Percentiles rank a stretch among this genome's conserved stretches.
phyloP scores from a whole-genome alignment of 2,113 vertebrate genomes.

The Nibea coibor region DNA sequence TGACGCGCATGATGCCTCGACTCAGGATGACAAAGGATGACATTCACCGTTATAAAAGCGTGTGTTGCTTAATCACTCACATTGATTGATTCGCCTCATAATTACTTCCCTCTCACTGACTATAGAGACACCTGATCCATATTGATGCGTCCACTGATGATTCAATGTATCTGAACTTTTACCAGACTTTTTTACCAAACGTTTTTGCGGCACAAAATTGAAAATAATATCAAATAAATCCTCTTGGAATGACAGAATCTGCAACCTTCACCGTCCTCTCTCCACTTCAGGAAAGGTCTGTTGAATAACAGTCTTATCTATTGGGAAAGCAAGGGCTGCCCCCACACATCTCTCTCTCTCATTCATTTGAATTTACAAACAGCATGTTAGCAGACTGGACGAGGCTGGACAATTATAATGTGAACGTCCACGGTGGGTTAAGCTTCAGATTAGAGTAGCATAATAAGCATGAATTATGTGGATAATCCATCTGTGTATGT shows the following conservation, averaged over 20 bases:
- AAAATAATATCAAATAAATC: neutral
- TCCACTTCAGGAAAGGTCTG: neutral
- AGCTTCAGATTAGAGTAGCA: neutral
- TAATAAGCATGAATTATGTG: neutral
- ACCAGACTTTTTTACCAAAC: neutral
- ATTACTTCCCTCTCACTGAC: slow-evolving; percentile 9
- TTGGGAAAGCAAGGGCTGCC: neutral
- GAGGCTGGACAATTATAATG: neutral
- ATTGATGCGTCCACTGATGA: neutral
- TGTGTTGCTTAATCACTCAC: neutral
- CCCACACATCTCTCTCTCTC: neutral
- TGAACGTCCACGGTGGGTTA: neutral
- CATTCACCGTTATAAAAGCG: neutral
- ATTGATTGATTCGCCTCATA: neutral
- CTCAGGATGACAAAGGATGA: neutral
- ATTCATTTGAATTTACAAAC: neutral
- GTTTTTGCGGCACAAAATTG: neutral
- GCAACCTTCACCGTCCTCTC: neutral
- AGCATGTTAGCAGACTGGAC: neutral
- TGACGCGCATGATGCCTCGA: neutral
- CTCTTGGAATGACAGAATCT: neutral
- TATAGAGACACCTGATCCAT: neutral
- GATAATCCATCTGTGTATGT: neutral
- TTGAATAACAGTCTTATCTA: neutral
- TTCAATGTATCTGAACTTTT: neutral